Evolutionary conservation across 2,888 invertebrate species (phyloP), one percentile per base, ranked within the genome.

Genomic region (Pristionchus arcanus): DNA sequence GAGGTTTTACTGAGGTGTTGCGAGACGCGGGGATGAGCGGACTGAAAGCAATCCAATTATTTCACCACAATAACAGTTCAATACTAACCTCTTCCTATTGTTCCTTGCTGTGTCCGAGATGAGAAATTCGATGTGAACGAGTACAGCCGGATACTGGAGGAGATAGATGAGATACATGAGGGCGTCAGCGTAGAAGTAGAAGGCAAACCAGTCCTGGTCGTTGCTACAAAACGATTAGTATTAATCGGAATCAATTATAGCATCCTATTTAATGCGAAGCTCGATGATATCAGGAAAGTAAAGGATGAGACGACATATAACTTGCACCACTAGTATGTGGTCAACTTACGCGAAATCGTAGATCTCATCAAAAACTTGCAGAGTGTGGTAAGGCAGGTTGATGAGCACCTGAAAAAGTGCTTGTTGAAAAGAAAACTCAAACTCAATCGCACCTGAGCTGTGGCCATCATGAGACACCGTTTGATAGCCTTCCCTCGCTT

Each of bases 371-470:
- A 93, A 90, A 0, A 93, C 74, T 84, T 94, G 94, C 15, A 94
- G 91, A 4, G 93, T 91, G 90, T 94, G 93, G 86, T 94, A 92
- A 25, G 94, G 94, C 25, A 93, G 91, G 87, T 94, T 94, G 19
- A 94, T 91, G 16, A 92, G 89, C 25, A 15, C 93, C 92, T 89
- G 53, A 34, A 55, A 42, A 42, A 42, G 9, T 5, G 5, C 42
- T 42, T 42, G 3, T 42, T 42, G 9, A 42, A 42, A 42, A 42
- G 3, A 42, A 42, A 42, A 42, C 3, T 5, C 9, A 42, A 42
- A 42, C n/a, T 42, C 3, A 42, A 42, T 42, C 42, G n/a, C 9
- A 87, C 87, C n/a, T 94, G 94, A 21, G 92, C 91, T 2, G 94
- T 94, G 16, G 93, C 93, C 92, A 94, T 92, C 63, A 92, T 89